A percentile compares a stretch with the other conserved stretches of the same genome.
These are phyloP conservation scores for Sepiola atlantica DNA, from an alignment of 2,888 invertebrate genomes.

Conservation along the genomic window DNA sequence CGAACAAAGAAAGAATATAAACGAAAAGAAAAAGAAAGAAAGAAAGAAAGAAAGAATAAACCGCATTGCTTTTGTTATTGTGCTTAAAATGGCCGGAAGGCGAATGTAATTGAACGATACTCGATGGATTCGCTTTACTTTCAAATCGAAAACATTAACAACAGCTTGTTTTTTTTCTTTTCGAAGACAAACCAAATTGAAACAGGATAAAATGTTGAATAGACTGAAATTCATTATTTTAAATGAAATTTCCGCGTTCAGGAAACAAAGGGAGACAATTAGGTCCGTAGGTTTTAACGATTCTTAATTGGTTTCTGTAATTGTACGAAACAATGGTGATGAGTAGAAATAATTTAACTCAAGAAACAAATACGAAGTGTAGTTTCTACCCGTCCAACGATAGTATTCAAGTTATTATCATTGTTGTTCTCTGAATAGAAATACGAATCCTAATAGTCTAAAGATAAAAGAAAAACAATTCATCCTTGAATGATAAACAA, in stretches of 20 bases:
- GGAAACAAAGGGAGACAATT: neutral
- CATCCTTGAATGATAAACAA: no score
- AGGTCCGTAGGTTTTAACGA: neutral
- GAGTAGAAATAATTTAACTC: no score
- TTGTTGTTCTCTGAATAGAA: neutral
- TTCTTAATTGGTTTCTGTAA: neutral
- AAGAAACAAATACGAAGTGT: neutral
- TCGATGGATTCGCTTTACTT: neutral
- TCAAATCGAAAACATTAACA: neutral
- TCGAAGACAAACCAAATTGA: neutral
- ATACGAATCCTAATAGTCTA: no score
- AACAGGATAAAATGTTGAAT: neutral
- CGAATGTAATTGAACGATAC: neutral
- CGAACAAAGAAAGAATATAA: neutral
- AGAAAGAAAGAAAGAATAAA: neutral
- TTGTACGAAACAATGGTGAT: no score
- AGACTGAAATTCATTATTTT: neutral
- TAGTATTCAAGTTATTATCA: neutral
- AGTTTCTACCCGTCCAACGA: neutral
- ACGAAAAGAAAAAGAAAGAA: neutral
- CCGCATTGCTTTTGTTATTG: neutral
- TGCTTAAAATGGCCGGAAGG: neutral
- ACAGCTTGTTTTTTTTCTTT: neutral
- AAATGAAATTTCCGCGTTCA: neutral
- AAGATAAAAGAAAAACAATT: no score